Conservation (phyloP, 2,888 invertebrate species). For the Heliconius charithonia region DNA sequence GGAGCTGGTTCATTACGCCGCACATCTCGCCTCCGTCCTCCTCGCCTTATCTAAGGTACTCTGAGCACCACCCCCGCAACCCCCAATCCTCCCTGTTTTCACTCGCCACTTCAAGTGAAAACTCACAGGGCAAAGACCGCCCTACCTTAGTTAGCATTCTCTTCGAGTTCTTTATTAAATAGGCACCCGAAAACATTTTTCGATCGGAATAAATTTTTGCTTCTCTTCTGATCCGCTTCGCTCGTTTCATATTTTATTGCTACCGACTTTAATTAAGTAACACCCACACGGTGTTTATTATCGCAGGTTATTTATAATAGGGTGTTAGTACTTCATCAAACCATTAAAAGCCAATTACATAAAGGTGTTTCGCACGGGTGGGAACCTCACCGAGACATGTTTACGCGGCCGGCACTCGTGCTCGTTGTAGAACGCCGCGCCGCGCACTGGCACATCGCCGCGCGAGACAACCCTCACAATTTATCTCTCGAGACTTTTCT, state of each 20-base stretch:
- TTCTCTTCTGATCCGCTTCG: slow-evolving; percentile 75
- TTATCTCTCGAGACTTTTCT: slow-evolving; percentile 82
- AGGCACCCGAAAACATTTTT: slow-evolving; percentile 76
- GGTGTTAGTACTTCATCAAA: slow-evolving; percentile 72
- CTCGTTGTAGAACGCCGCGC: slow-evolving; percentile 42
- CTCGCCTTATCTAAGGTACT: slow-evolving; percentile 83
- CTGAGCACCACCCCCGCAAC: slow-evolving; percentile 73
- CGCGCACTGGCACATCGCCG: slow-evolving; percentile 16
- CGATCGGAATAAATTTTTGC: slow-evolving; percentile 81
- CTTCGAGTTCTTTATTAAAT: slow-evolving; percentile 83
- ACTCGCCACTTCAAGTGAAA: slow-evolving; percentile 81
- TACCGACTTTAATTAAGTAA: slow-evolving; percentile 73
- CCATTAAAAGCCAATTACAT: slow-evolving; percentile 66
- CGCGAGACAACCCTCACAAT: slow-evolving; percentile 78
- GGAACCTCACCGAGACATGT: slow-evolving; percentile 72
- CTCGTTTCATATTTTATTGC: slow-evolving; percentile 69
- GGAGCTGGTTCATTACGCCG: slow-evolving; percentile 82
- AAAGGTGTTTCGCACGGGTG: slow-evolving; percentile 54
- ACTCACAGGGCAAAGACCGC: slow-evolving; percentile 80
- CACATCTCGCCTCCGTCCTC: slow-evolving; percentile 83
- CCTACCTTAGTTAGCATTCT: slow-evolving; percentile 84
- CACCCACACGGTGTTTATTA: slow-evolving; percentile 57
- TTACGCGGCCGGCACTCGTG: slow-evolving; percentile 71
- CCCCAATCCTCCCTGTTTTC: slow-evolving; percentile 60
- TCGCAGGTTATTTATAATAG: slow-evolving; percentile 69